phyloP scores from a whole-genome alignment of 2,797 vertebrate species.

The Malacoctenus gilli region DNA sequence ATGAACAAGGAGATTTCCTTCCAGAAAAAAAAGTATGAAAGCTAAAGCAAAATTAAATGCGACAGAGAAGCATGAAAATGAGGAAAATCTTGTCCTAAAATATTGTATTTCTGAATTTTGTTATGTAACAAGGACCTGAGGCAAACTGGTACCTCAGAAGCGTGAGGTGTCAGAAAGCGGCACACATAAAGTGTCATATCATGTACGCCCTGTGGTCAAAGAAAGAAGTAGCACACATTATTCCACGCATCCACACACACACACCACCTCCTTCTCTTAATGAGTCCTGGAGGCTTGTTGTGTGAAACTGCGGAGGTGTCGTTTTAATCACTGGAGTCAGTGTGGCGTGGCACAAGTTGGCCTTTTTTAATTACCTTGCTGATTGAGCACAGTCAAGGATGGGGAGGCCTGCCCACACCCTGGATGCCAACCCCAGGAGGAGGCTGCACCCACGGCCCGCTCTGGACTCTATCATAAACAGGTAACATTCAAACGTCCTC shows the following conservation, averaged over 20 bases:
- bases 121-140: no score
- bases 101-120: no score
- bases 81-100: no score
- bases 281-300: constrained; percentile 71
- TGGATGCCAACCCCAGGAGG: constrained; percentile 49
- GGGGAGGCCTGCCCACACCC: constrained; percentile 66
- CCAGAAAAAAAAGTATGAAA: no score
- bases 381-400: constrained; percentile 77
- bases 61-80: no score
- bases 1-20: no score
- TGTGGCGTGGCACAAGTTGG: constrained; percentile 77
- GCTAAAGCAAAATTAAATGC: no score
- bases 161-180: constrained; percentile 7
- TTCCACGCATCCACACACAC: constrained; percentile 13
- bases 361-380: constrained; percentile 80
- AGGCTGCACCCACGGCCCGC: constrained; percentile 51
- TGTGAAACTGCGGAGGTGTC: constrained; percentile 74
- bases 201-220: constrained; percentile 27
- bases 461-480: constrained; percentile 50
- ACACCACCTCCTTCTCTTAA: constrained; percentile 45
- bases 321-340: constrained; percentile 78
- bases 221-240: constrained; percentile 21
- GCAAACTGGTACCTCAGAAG: constrained; percentile 16
- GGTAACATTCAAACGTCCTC: constrained; percentile 71
- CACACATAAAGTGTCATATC: constrained; percentile 20